Percentiles rank a stretch among this genome's conserved stretches.
Evolutionary conservation across 2,797 vertebrate genomes (phyloP).

Genomic region (Myotis findleyi): DNA sequence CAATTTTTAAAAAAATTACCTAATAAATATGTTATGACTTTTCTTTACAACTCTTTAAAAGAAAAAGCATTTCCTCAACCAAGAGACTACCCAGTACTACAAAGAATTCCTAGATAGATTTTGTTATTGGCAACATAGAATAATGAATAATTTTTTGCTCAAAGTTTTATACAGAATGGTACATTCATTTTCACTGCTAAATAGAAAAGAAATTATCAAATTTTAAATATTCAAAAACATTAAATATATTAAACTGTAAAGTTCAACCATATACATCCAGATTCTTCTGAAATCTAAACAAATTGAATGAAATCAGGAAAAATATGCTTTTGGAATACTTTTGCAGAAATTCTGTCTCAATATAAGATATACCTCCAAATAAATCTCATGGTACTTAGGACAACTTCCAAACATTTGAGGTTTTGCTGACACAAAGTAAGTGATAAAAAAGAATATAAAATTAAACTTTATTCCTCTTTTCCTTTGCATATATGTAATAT

Average conservation of each 20-base stretch:
- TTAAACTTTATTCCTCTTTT: background rate
- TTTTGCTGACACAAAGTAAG: background rate
- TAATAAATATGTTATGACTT: background rate
- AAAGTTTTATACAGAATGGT: background rate
- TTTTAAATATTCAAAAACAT: slow-evolving; percentile 34
- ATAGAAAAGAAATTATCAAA: background rate
- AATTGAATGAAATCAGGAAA: background rate
- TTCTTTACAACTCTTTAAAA: background rate
- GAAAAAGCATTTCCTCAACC: background rate
- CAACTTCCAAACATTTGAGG: background rate
- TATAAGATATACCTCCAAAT: background rate
- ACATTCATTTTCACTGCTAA: background rate
- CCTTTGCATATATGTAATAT: background rate
- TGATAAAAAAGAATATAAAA: background rate
- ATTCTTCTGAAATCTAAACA: slow-evolving; percentile 13
- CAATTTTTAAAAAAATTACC: background rate
- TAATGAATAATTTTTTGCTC: background rate
- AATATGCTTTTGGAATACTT: background rate
- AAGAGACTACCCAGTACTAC: too few relatives aligned
- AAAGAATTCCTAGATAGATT: background rate
- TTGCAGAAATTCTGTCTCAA: background rate
- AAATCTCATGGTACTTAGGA: background rate
- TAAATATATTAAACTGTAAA: background rate
- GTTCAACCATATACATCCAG: background rate
- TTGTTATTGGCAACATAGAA: background rate